Percentiles rank a stretch among this genome's conserved stretches.
phyloP scores from a whole-genome alignment of 1,140 invertebrate species.

The Sweltsa coloradensis region DNA sequence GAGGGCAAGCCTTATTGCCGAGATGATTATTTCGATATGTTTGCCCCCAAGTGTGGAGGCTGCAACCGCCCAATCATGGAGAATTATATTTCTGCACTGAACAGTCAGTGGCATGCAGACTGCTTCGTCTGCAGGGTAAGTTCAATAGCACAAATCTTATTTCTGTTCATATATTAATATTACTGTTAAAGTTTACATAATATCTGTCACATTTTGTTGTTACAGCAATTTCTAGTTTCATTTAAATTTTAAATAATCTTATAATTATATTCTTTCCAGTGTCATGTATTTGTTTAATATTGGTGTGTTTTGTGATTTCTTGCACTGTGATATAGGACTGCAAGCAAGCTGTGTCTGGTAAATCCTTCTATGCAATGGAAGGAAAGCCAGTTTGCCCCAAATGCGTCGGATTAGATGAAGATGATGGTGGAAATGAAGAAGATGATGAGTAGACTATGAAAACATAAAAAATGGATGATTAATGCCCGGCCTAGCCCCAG shows the following conservation, averaged over 20 bases:
- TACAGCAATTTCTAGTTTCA: too few relatives aligned
- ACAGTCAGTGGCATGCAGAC: constrained; percentile 97
- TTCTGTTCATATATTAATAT: neutral
- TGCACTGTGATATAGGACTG: constrained; percentile 59
- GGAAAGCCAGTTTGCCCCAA: constrained; percentile 81
- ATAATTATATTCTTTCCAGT: neutral
- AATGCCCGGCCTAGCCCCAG: neutral
- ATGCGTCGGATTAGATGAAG: constrained; percentile 81
- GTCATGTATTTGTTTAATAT: constrained; percentile 3
- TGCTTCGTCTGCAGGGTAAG: constrained; percentile 99
- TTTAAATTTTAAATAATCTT: neutral
- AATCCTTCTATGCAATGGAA: constrained; percentile 91
- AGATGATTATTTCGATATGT: constrained; percentile 96
- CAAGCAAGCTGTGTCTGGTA: constrained; percentile 78
- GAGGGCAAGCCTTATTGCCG: constrained; percentile 90
- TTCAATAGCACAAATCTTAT: constrained; percentile 19
- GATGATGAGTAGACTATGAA: constrained; percentile 15
- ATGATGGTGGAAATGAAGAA: constrained; percentile 45
- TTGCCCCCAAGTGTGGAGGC: constrained; percentile 96
- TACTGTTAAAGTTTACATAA: too few relatives aligned
- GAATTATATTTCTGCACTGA: constrained; percentile 97
- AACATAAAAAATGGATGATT: constrained; percentile 10
- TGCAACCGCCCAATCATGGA: constrained; percentile 96
- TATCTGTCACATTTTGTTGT: too few relatives aligned
- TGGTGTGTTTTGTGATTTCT: constrained; percentile 19